A percentile compares a stretch with the other conserved stretches of the same genome.
Evolutionary conservation across 2,113 vertebrate species (phyloP).

Genomic region (Chamaetylas fuelleborni): DNA sequence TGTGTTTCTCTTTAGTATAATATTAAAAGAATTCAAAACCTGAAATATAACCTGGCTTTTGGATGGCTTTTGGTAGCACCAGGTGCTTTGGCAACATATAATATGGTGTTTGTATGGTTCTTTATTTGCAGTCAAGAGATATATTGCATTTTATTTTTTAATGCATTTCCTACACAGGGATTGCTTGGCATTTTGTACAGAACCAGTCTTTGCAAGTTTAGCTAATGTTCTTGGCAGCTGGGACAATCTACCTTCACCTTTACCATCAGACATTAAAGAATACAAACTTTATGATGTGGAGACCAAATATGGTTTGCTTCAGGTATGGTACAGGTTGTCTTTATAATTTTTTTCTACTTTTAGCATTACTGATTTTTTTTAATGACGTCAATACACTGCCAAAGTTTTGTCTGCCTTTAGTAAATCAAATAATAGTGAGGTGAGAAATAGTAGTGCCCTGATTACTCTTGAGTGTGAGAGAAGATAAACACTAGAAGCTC

Average conservation of each 20-base stretch:
- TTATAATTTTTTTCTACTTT: not conserved
- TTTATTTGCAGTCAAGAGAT: not conserved
- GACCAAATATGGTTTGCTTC: conserved; percentile 94
- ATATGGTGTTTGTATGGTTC: not conserved
- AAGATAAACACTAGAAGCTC: not conserved
- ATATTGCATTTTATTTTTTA: not conserved
- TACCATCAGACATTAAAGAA: conserved; percentile 92
- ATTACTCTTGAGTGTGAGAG: not conserved
- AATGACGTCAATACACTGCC: not conserved
- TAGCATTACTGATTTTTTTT: not conserved
- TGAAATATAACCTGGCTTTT: not conserved
- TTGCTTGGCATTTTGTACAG: conserved; percentile 96
- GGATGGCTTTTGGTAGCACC: not conserved
- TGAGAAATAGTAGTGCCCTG: not conserved
- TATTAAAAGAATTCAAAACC: not conserved
- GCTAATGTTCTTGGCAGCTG: conserved; percentile 94
- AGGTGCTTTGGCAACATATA: not conserved
- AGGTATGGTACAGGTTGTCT: conserved; percentile 78
- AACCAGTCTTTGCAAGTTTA: conserved; percentile 96
- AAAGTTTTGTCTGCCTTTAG: not conserved
- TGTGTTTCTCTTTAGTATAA: not conserved
- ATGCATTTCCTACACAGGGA: conserved; percentile 78
- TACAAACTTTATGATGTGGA: conserved; percentile 97
- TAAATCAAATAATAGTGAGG: not conserved
- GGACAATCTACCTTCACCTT: conserved; percentile 91